Percentiles rank a stretch among this genome's conserved stretches.
Evolutionary conservation across 2,113 vertebrate species (phyloP).

Genomic region (Lepus timidus): DNA sequence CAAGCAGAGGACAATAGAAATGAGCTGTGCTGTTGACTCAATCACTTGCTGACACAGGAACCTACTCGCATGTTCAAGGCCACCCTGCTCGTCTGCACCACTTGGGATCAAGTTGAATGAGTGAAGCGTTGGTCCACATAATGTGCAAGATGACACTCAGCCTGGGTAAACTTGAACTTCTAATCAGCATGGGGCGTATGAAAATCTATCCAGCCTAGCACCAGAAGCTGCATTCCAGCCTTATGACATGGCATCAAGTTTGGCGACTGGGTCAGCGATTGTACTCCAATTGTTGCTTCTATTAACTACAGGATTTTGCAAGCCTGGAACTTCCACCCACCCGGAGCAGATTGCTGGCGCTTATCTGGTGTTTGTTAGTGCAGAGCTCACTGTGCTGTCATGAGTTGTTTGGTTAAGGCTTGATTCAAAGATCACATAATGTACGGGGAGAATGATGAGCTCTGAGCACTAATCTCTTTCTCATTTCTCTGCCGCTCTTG

Average conservation of each 20-base stretch:
- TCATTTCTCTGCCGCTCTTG: constrained; percentile 46
- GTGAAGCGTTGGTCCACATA: background rate
- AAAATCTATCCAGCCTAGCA: rapidly evolving
- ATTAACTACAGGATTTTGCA: constrained; percentile 76
- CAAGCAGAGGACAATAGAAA: constrained; percentile 24
- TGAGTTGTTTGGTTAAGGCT: constrained; percentile 63
- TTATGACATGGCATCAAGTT: constrained; percentile 34
- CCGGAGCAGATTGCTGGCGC: constrained; percentile 16
- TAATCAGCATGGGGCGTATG: constrained; percentile 23
- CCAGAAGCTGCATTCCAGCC: constrained; percentile 71
- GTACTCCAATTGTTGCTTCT: constrained; percentile 67
- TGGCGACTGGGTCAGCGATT: constrained; percentile 58
- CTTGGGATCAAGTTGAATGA: background rate
- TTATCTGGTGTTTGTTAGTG: background rate
- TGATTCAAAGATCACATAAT: constrained; percentile 46
- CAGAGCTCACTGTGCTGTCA: constrained; percentile 58
- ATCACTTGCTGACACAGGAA: background rate
- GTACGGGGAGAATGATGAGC: background rate
- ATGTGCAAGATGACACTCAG: background rate
- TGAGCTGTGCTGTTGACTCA: constrained; percentile 37
- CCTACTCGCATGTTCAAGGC: background rate
- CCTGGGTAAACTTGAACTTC: background rate
- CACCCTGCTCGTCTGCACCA: background rate
- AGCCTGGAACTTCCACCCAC: constrained; percentile 79
- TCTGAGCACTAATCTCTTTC: background rate